A percentile compares a stretch with the other conserved stretches of the same genome.
Conservation (phyloP, 2,797 vertebrate genomes). For the Enteromius mattozi region DNA sequence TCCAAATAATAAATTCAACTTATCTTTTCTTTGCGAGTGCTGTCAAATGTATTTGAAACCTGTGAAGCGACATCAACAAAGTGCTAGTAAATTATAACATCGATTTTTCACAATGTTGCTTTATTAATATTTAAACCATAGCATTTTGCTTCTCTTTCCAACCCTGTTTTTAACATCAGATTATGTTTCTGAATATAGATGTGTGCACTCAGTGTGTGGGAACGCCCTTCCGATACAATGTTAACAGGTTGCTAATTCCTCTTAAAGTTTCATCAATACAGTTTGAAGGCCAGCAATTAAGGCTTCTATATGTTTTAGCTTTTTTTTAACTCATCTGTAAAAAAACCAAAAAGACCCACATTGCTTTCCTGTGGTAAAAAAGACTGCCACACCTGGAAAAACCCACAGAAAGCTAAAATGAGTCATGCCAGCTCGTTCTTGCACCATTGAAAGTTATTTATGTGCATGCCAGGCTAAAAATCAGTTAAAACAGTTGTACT, state of each 20-base stretch:
- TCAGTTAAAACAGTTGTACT: neutral
- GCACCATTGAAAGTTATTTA: neutral
- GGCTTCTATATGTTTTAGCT: neutral
- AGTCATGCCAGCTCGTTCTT: constrained; percentile 15
- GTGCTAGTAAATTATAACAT: neutral
- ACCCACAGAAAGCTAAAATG: neutral
- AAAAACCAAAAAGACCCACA: neutral
- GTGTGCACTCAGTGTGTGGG: neutral
- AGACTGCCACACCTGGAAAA: neutral
- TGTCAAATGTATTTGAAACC: constrained; percentile 1
- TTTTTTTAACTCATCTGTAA: neutral
- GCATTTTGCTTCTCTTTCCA: neutral
- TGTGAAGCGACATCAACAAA: too few species aligned
- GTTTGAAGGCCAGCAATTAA: neutral
- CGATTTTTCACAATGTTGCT: neutral
- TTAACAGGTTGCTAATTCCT: neutral
- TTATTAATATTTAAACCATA: neutral
- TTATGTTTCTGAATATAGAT: neutral
- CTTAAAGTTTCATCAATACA: too few species aligned
- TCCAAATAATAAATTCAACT: neutral
- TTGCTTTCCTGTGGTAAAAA: neutral
- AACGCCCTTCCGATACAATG: constrained; percentile 21
- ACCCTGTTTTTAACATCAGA: neutral
- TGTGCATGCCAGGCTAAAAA: neutral
- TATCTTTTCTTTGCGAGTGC: neutral